These are phyloP conservation scores for Lytechinus variegatus DNA, from an alignment of 35 echinoderm and acorn worm genomes.

Conservation along the genomic window DNA sequence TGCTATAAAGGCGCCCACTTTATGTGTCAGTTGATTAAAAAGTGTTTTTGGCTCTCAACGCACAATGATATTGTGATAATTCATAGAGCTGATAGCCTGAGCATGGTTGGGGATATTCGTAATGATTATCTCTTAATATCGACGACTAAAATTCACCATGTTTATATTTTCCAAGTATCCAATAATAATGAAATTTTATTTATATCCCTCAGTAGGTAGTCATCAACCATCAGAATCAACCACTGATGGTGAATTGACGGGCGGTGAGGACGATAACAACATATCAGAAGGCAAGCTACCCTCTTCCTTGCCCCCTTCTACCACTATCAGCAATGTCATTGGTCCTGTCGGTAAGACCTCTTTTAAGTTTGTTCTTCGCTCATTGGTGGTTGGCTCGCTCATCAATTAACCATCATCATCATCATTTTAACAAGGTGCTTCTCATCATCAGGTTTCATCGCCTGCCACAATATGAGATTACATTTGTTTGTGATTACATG, in stretches of 20 bases:
- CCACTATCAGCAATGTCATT: conserved; percentile 30
- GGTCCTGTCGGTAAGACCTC: conserved; percentile 49
- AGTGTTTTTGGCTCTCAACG: too few species aligned
- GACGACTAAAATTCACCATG: background rate
- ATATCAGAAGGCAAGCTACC: conserved; percentile 14
- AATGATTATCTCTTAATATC: background rate
- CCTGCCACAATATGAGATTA: background rate
- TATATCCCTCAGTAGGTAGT: background rate
- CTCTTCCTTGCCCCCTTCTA: background rate
- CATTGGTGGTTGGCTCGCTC: background rate
- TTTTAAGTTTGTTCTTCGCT: background rate
- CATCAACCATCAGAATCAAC: background rate
- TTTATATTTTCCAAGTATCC: background rate
- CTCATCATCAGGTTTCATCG: background rate
- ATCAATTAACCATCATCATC: background rate
- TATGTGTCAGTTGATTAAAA: too few species aligned
- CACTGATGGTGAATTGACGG: background rate
- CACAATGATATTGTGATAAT: background rate
- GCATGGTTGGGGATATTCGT: background rate
- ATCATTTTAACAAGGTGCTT: background rate
- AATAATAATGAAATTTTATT: background rate
- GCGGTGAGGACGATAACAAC: background rate
- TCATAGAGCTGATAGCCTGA: background rate
- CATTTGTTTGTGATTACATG: background rate
- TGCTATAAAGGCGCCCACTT: too few species aligned